A percentile compares a stretch with the other conserved stretches of the same genome.
phyloP scores from a whole-genome alignment of 2,888 invertebrate species.

The Athripsodes cinereus region DNA sequence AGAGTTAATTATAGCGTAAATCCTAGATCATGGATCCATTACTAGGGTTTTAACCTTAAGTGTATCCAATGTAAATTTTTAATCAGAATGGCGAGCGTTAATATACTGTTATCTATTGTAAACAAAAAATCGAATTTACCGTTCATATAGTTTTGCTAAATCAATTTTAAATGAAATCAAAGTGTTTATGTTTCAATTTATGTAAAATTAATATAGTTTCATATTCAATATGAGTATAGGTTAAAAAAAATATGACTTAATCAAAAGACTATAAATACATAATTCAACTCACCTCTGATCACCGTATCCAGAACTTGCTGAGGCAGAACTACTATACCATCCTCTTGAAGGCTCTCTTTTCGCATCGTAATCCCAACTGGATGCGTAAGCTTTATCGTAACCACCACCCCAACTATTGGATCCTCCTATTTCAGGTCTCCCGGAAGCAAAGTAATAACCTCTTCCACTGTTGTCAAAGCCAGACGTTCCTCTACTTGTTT shows the following conservation, averaged over 20 bases:
- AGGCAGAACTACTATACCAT: slow-evolving; percentile 1
- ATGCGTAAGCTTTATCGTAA: slow-evolving; percentile 31
- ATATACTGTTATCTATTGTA: too few species aligned
- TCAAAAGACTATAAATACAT: too few species aligned
- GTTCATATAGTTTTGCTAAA: too few species aligned
- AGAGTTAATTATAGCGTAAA: background rate
- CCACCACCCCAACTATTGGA: slow-evolving; percentile 34
- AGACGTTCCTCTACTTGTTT: slow-evolving; percentile 55
- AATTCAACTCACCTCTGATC: slow-evolving; percentile 23
- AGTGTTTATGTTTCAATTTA: too few species aligned
- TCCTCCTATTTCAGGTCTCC: slow-evolving; percentile 42
- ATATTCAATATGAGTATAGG: too few species aligned
- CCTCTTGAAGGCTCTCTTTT: slow-evolving; percentile 2
- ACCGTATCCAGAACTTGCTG: slow-evolving; percentile 18
- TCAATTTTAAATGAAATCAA: too few species aligned
- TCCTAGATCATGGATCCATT: background rate
- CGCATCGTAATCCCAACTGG: slow-evolving; percentile 25
- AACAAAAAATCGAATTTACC: too few species aligned
- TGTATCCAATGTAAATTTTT: background rate
- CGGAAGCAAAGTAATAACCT: slow-evolving; percentile 57
- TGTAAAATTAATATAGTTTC: too few species aligned
- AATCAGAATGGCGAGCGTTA: too few species aligned
- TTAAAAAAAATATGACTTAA: too few species aligned
- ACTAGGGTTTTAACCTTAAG: background rate
- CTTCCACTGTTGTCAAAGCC: slow-evolving; percentile 58